These are phyloP conservation scores for Formica selysi DNA, from an alignment of 1,140 invertebrate species.

Conservation along the genomic window DNA sequence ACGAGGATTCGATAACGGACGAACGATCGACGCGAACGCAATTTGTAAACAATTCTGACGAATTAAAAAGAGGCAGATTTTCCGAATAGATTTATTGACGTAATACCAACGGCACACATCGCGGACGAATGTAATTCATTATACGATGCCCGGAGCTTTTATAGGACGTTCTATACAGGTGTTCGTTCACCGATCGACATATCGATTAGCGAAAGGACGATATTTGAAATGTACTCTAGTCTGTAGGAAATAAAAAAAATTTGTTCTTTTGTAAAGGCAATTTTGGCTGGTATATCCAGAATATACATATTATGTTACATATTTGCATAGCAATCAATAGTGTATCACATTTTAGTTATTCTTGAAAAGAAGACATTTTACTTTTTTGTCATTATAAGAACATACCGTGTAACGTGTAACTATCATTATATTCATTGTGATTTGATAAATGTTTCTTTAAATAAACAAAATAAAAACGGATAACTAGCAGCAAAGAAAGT, in stretches of 20 bases:
- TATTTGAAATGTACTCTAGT: constrained; percentile 39
- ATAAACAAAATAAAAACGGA: background rate
- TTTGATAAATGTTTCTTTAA: background rate
- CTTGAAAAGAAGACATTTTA: background rate
- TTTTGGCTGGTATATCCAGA: background rate
- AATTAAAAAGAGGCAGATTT: constrained; percentile 59
- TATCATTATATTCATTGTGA: background rate
- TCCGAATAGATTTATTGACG: constrained; percentile 63
- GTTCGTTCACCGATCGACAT: constrained; percentile 29
- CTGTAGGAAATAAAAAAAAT: constrained; percentile 22
- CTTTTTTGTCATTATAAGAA: background rate
- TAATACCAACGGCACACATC: constrained; percentile 61
- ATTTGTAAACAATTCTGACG: constrained; percentile 49
- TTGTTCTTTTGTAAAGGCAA: background rate
- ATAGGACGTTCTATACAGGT: constrained; percentile 35
- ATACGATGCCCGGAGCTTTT: constrained; percentile 55
- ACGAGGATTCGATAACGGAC: constrained; percentile 46
- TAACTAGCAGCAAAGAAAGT: background rate
- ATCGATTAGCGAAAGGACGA: constrained; percentile 45
- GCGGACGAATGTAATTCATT: constrained; percentile 52
- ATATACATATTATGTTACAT: background rate
- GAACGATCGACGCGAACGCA: constrained; percentile 39
- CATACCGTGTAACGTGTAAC: background rate
- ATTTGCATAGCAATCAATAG: background rate
- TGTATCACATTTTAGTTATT: background rate